Base-by-base conservation (phyloP, 2,888 invertebrate species). In the Mylabris sibirica region DNA sequence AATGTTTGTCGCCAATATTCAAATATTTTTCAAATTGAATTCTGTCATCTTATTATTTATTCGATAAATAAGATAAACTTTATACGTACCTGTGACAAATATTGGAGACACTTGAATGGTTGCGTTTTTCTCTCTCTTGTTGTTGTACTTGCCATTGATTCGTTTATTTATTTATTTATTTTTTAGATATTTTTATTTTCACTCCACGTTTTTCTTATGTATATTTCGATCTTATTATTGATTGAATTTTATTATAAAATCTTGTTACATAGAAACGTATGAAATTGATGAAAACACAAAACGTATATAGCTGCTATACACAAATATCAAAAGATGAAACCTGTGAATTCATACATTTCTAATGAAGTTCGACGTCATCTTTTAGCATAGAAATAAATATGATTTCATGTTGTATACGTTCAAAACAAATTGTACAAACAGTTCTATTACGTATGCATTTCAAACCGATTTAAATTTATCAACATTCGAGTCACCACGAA, bases 301-400 rank as follows among this genome's bases (percentile, higher is more conserved):
- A 57, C 57, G 14, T 24, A 12, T 24, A 12, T 49, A 6, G 49
- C 8, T 6, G 20, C 6, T 8, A 4, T 17, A 49, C 49, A 17
- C 12, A 24, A 66, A 64, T 22, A 59, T 68, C 65, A 63, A 49
- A 60, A 44, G 49, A 20, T 49, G 20, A 49, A 64, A 24, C 26
- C 53, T 61, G 62, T 62, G n/a, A 49, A 64, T 64, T 64, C 67
- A 35, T 64, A 59, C 24, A 44, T 64, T 61, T 60, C 60, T 35
- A 61, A 49, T 35, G 20, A 44, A 34, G 63, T 17, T 34, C 35
- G 24, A 62, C 68, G 68, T 62, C 68, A 65, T 61, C 44, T 22
- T 6, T 20, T 14, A 12, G 14, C 9, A 65, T 65, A 35, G 44
- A 68, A 68, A 68, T 68, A 68, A 65, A 65, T 59, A 57, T 68